Percentiles rank a stretch among this genome's conserved stretches.
These are phyloP conservation scores for Dendrocincla tyrannina DNA, from an alignment of 2,797 vertebrate species.

Conservation along the genomic window DNA sequence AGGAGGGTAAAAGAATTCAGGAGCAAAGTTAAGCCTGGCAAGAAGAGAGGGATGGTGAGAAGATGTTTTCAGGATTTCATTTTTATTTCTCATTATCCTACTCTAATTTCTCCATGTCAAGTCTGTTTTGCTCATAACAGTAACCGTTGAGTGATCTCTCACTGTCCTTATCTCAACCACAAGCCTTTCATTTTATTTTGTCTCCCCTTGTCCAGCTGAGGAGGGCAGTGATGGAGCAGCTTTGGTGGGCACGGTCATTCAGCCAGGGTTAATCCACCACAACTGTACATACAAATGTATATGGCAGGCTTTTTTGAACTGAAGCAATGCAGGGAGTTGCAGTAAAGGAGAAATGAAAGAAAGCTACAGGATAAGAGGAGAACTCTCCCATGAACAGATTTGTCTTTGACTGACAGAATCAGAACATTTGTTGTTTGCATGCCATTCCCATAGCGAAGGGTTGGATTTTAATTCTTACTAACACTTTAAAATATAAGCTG, in stretches of 20 bases:
- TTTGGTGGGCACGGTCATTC: neutral
- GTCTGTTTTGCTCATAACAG: neutral
- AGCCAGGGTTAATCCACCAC: neutral
- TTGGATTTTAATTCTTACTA: neutral
- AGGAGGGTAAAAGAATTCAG: neutral
- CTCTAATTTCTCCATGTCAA: accelerated
- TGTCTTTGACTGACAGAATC: neutral
- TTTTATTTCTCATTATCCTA: neutral
- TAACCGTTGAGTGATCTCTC: neutral
- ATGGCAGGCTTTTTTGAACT: neutral
- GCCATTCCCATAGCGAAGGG: neutral
- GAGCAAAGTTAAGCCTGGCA: neutral
- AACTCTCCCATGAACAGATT: slow-evolving; percentile 2
- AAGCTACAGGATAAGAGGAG: neutral
- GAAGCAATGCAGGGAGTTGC: neutral
- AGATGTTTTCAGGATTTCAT: neutral
- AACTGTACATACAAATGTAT: neutral
- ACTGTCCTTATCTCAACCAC: neutral
- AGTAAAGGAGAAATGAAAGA: slow-evolving; percentile 19
- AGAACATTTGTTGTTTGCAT: neutral
- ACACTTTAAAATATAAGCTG: neutral
- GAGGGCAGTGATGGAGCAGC: neutral
- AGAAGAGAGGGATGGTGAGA: neutral
- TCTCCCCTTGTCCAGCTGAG: neutral
- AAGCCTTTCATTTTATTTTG: neutral